Percentiles rank a stretch among this genome's conserved stretches.
phyloP scores from a whole-genome alignment of 2,113 vertebrate genomes.

The Equus przewalskii region DNA sequence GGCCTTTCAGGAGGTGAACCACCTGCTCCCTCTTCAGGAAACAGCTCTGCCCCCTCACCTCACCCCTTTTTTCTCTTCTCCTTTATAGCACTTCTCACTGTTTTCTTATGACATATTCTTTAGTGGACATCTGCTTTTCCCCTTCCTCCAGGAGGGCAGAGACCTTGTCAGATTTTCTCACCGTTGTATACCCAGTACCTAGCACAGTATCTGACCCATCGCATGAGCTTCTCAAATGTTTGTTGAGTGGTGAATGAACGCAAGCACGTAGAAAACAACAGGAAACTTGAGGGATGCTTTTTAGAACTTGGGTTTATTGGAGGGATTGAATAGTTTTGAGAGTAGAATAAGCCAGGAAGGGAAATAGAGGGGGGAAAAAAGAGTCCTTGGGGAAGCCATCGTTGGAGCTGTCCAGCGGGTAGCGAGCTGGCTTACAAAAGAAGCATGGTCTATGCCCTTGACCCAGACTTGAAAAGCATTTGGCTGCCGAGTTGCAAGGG shows the following conservation, averaged over 20 bases:
- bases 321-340: conserved; percentile 4
- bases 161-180: conserved; percentile 5
- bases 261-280: neutral
- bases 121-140: neutral
- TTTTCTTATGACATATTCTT: neutral
- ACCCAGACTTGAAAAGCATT: neutral
- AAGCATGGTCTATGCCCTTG: neutral
- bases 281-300: neutral
- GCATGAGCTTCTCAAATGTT: neutral
- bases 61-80: neutral
- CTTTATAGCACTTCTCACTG: neutral
- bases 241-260: neutral
- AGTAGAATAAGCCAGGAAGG: neutral
- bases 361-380: neutral
- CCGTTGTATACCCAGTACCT: neutral
- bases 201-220: neutral
- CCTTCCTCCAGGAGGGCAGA: neutral
- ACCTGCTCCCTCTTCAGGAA: neutral
- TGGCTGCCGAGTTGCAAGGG: neutral
- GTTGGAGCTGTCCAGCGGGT: neutral
- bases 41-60: neutral
- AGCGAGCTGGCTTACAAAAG: neutral
- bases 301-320: conserved; percentile 22
- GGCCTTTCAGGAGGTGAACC: neutral
- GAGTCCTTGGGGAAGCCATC: neutral